phyloP scores from a whole-genome alignment of 2,113 vertebrate species.

The Chamaetylas fuelleborni region DNA sequence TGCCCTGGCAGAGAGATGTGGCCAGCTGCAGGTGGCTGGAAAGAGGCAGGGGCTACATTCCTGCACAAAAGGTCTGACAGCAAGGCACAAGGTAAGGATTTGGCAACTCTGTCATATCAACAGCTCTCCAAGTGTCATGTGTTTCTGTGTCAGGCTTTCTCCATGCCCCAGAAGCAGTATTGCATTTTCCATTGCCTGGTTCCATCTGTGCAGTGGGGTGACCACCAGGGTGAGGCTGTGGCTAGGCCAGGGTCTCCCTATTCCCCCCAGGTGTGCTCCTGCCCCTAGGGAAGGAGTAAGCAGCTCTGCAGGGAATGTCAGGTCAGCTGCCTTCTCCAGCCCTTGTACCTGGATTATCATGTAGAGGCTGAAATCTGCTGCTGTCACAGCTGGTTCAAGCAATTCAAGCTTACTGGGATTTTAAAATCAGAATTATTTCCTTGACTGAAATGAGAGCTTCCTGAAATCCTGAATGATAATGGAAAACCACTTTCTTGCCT shows the following conservation, averaged over 20 bases:
- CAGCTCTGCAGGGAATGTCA: rapidly evolving
- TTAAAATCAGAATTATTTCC: neutral
- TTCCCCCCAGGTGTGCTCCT: rapidly evolving
- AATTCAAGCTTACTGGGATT: neutral
- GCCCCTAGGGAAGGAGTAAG: neutral
- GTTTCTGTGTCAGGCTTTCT: neutral
- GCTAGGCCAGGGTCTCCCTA: rapidly evolving
- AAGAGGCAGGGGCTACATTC: neutral
- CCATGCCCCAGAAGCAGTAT: rapidly evolving
- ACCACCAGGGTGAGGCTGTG: rapidly evolving
- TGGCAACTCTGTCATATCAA: neutral
- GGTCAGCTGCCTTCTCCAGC: neutral
- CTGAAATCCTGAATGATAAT: neutral
- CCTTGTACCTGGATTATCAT: neutral
- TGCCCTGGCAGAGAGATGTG: neutral
- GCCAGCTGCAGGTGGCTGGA: rapidly evolving
- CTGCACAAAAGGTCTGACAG: rapidly evolving
- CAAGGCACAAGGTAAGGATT: neutral
- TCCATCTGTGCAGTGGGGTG: rapidly evolving
- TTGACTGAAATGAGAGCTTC: neutral
- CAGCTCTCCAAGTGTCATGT: rapidly evolving
- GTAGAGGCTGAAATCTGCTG: neutral
- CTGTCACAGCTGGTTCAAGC: rapidly evolving
- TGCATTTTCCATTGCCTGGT: rapidly evolving
- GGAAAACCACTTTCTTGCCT: neutral